Evolutionary conservation across 2,797 vertebrate genomes (phyloP).

Genomic region (Rhincodon typus): DNA sequence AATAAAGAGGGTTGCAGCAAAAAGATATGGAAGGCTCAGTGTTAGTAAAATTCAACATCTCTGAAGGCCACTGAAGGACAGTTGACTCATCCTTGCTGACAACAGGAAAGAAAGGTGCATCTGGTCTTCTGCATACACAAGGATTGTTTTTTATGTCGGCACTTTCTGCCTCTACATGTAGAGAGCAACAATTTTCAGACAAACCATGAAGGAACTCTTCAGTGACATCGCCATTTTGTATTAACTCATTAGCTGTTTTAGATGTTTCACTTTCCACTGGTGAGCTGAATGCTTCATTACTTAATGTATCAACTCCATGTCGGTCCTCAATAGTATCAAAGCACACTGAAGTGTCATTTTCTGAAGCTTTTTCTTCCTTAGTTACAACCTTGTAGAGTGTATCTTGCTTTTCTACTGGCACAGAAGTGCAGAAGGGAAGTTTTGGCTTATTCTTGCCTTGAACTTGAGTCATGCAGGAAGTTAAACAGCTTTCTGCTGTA

Average conservation of each 20-base stretch:
- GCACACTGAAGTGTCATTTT: background rate
- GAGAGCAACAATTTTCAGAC: slow-evolving; percentile 39
- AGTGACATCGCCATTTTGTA: background rate
- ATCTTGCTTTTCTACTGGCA: background rate
- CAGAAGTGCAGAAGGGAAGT: background rate
- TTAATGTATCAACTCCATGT: background rate
- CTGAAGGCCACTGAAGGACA: slow-evolving; percentile 80
- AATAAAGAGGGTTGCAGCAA: slow-evolving; percentile 80
- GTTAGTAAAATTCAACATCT: slow-evolving; percentile 76
- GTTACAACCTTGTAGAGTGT: background rate
- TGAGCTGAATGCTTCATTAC: background rate
- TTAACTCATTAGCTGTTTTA: background rate
- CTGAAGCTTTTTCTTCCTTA: background rate
- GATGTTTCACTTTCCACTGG: background rate
- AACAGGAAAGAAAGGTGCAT: slow-evolving; percentile 67
- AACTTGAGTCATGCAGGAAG: background rate
- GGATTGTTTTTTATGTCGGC: slow-evolving; percentile 42
- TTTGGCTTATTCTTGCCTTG: slow-evolving; percentile 28
- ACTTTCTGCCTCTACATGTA: slow-evolving; percentile 42
- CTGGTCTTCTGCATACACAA: slow-evolving; percentile 48
- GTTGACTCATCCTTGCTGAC: slow-evolving; percentile 67
- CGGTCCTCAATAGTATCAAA: background rate
- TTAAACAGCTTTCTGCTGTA: background rate
- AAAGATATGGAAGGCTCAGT: slow-evolving; percentile 73
- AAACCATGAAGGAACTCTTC: background rate